Base-by-base conservation (phyloP, 2,113 vertebrate species). In the Bettongia penicillata region DNA sequence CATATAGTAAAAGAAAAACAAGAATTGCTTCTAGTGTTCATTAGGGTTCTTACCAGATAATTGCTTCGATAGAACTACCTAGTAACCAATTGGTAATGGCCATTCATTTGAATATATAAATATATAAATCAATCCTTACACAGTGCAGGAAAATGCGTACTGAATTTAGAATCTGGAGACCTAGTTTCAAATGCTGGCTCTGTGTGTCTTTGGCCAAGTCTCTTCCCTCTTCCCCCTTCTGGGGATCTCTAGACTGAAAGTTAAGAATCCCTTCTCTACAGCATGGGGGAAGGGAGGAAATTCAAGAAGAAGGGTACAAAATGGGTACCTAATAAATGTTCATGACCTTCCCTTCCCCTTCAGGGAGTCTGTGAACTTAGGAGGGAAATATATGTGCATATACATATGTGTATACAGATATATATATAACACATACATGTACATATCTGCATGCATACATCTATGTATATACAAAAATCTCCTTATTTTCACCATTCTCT, bases 21-120 rank as follows among this genome's bases (percentile, higher is more conserved):
- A 95, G 92, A 98, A 97, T 95, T 96, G 97, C 92, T 98, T 97
- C 97, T 97, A 98, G 53, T 23, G 50, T 96, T 97, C 98, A 97
- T 94, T 94, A 96, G 90, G 19, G 51, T 95, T 95, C 97, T 97
- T 97, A 98, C 93, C 93, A 98, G 97, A 97, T 95, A 98, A 51
- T 51, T 11, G 28, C 50, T 90, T 51, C 26, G 48, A 23, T 43
- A 84, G n/a, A 84, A 84, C 37, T 84, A 84, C 37, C 19, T 23
- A 43, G 28, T 84, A 84, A 43, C 6, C 68, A 84, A 23, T 23
- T 43, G 19, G 37, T 22, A 84, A 84, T 84, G 37, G 43, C 68
- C 16, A 84, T 43, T n/a, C n/a, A 77, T 84, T 43, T 84, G 68
- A 84, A 8, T 68, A 68, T 37, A 68, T 68, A 12, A 68, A 8